These are phyloP conservation scores for Mus spicilegus DNA, from an alignment of 2,113 vertebrate genomes.

Conservation along the genomic window DNA sequence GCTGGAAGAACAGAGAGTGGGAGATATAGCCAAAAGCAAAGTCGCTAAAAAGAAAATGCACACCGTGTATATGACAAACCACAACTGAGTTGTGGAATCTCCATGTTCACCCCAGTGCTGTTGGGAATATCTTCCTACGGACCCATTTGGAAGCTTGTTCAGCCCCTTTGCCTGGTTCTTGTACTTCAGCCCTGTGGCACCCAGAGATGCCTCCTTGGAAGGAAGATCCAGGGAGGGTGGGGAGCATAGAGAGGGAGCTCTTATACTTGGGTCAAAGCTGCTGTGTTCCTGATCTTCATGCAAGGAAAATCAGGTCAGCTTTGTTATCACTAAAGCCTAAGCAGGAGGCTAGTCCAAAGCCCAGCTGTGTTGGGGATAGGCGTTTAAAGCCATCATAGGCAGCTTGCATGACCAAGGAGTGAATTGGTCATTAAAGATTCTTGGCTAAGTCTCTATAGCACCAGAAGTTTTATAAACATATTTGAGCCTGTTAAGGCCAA, in stretches of 20 bases:
- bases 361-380: not conserved
- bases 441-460: not conserved
- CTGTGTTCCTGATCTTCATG: not conserved
- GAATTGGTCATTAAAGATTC: not conserved
- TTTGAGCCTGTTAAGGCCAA: not conserved
- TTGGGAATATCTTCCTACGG: not conserved
- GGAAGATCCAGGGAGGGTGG: not conserved
- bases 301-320: not conserved
- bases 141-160: not conserved
- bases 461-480: not conserved
- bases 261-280: not conserved
- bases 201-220: not conserved
- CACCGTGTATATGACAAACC: not conserved
- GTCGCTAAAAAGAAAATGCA: not conserved
- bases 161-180: not conserved
- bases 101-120: not conserved
- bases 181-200: not conserved
- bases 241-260: not conserved
- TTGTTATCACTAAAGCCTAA: not conserved
- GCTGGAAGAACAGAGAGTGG: too few species aligned
- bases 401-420: not conserved
- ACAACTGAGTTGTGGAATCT: not conserved
- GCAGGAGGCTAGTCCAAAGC: not conserved
- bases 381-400: not conserved
- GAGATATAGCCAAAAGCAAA: not conserved